A percentile compares a stretch with the other conserved stretches of the same genome.
Evolutionary conservation across 2,888 invertebrate genomes (phyloP).

Genomic region (Drosophila mayaguana): DNA sequence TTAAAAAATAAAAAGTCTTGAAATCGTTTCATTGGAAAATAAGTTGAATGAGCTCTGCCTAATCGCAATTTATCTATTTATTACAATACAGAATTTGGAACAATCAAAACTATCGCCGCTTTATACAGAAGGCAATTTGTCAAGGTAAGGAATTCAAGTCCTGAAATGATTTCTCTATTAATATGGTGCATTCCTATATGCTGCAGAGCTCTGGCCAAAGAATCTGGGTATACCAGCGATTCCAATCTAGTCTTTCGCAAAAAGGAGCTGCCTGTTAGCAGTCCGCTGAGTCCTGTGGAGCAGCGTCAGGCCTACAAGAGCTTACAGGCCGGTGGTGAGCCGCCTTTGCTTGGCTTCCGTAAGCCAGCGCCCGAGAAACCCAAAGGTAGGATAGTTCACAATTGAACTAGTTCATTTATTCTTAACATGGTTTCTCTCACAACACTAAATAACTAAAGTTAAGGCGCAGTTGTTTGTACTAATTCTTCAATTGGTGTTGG

Average conservation of each 20-base stretch:
- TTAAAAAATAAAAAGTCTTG: neutral
- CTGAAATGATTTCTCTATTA: neutral
- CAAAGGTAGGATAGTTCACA: conserved; percentile 87
- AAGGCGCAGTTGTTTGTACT: conserved; percentile 50
- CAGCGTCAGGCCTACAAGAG: conserved; percentile 93
- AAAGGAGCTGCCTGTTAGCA: conserved; percentile 88
- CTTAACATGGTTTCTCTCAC: neutral
- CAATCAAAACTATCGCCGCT: conserved; percentile 89
- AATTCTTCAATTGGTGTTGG: conserved; percentile 64
- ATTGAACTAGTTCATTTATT: neutral
- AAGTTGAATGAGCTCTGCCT: neutral
- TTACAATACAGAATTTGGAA: conserved; percentile 89
- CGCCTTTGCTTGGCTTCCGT: conserved; percentile 95
- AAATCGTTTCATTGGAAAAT: conserved; percentile 5
- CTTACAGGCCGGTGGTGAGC: conserved; percentile 97
- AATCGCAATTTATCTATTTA: conserved; percentile 74
- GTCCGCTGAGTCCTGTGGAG: conserved; percentile 91
- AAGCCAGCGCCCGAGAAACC: conserved; percentile 95
- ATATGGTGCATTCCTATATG: neutral
- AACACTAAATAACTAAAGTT: conserved; percentile 24
- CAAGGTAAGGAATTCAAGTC: conserved; percentile 87
- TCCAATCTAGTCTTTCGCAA: conserved; percentile 94
- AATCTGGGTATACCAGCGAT: conserved; percentile 96
- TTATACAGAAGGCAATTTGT: conserved; percentile 91
- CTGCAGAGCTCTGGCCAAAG: conserved; percentile 92